Percentiles rank a stretch among this genome's conserved stretches.
Conservation (phyloP, 2,797 vertebrate species). For the Craterocephalus amniculus region DNA sequence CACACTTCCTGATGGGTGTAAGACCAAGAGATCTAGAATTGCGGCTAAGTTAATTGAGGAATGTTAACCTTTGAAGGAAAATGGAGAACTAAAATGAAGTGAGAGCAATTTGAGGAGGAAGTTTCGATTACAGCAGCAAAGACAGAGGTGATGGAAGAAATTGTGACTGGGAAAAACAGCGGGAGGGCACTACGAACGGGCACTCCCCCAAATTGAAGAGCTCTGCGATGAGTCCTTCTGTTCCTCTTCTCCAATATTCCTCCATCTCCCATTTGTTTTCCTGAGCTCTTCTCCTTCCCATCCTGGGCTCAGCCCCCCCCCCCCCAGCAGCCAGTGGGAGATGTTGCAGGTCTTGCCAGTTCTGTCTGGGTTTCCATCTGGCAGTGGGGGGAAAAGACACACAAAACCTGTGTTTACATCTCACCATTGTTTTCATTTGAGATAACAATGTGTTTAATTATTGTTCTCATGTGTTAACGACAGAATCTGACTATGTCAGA, state of each 20-base stretch:
- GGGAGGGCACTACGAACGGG: slow-evolving; percentile 63
- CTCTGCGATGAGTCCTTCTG: slow-evolving; percentile 74
- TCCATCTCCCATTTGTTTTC: slow-evolving; percentile 53
- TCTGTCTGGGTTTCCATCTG: slow-evolving; percentile 71
- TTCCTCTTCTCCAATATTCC: slow-evolving; percentile 56
- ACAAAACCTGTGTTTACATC: slow-evolving; percentile 56
- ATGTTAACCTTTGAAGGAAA: slow-evolving; percentile 24
- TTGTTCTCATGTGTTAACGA: slow-evolving; percentile 4
- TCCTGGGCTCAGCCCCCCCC: slow-evolving; percentile 39
- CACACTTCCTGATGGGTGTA: slow-evolving; percentile 33
- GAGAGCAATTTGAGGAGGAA: slow-evolving; percentile 43
- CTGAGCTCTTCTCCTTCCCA: slow-evolving; percentile 35
- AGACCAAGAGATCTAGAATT: slow-evolving; percentile 23
- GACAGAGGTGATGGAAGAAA: slow-evolving; percentile 23
- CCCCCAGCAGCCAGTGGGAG: slow-evolving; percentile 63
- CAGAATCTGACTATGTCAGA: background rate
- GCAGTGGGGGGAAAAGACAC: slow-evolving; percentile 26
- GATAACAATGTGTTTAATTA: slow-evolving; percentile 33
- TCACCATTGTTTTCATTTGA: slow-evolving; percentile 24
- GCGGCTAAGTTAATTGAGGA: slow-evolving; percentile 25
- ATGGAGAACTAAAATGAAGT: slow-evolving; percentile 29
- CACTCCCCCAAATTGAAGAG: slow-evolving; percentile 70
- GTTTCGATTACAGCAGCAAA: slow-evolving; percentile 36
- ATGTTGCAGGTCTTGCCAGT: slow-evolving; percentile 70
- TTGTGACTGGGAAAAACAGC: slow-evolving; percentile 40